phyloP scores from a whole-genome alignment of 37 sponge, comb jelly and placozoan species.

The Chondrosia reniformis region DNA sequence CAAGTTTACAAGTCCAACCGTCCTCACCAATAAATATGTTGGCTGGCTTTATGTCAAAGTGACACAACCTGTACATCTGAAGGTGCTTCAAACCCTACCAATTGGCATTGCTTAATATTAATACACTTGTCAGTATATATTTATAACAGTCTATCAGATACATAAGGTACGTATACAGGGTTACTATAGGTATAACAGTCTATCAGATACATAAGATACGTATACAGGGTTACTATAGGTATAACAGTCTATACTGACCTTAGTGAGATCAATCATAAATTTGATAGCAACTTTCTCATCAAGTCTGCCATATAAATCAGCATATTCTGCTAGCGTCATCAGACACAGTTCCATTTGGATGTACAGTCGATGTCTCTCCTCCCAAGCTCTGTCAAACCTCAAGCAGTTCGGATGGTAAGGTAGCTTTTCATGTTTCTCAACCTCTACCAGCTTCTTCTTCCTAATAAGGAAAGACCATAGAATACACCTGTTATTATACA shows the following conservation, averaged over 20 bases:
- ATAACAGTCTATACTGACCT: too few relatives aligned
- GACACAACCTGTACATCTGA: constrained; percentile 72
- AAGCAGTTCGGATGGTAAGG: constrained; percentile 83
- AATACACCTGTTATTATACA: background rate
- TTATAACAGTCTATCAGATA: too few relatives aligned
- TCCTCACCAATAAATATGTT: constrained; percentile 74
- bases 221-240: too few relatives aligned
- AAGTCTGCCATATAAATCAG: constrained; percentile 52
- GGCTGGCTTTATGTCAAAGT: constrained; percentile 92
- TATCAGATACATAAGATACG: too few relatives aligned
- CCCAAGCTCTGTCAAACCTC: constrained; percentile 81
- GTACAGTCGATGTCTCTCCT: constrained; percentile 71
- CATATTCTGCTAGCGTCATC: constrained; percentile 75
- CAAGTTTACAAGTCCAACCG: constrained; percentile 64
- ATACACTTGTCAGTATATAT: too few relatives aligned
- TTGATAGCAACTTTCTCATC: constrained; percentile 35
- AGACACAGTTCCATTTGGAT: constrained; percentile 90
- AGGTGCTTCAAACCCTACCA: constrained; percentile 84
- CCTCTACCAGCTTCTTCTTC: constrained; percentile 62
- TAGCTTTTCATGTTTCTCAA: constrained; percentile 80
- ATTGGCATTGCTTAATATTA: too few relatives aligned
- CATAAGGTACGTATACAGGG: too few relatives aligned
- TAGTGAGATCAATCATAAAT: constrained; percentile 46
- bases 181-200: too few relatives aligned
- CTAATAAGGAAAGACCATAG: constrained; percentile 16